These are phyloP conservation scores for Alethe diademata DNA, from an alignment of 2,113 vertebrate genomes.

Conservation along the genomic window DNA sequence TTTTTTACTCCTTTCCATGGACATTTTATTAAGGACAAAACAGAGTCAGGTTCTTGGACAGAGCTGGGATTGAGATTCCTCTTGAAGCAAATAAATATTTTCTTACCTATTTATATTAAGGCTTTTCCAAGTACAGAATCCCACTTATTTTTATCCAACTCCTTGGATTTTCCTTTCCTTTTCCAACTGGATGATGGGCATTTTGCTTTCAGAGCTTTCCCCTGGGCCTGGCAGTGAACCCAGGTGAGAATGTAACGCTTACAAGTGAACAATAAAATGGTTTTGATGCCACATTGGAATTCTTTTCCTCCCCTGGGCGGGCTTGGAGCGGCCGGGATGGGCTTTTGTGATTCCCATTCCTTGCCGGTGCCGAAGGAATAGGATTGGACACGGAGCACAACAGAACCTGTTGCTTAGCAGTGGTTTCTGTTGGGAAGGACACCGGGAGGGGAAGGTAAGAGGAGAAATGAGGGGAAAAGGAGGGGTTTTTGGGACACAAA, in stretches of 20 bases:
- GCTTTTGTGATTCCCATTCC: neutral
- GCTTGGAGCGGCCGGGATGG: fast-evolving
- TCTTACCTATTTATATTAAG: constrained; percentile 38
- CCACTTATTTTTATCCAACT: neutral
- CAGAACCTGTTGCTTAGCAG: constrained; percentile 42
- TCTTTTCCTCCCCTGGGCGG: fast-evolving
- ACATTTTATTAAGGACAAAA: neutral
- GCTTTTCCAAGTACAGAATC: neutral
- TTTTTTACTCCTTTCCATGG: neutral
- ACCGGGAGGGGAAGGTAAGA: neutral
- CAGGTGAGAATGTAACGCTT: neutral
- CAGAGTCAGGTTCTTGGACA: neutral
- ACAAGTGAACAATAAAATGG: neutral
- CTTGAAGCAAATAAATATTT: constrained; percentile 49
- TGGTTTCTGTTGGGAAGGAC: neutral
- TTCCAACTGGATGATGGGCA: neutral
- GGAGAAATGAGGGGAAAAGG: neutral
- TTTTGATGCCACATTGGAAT: neutral
- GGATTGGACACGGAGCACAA: neutral
- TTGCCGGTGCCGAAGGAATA: neutral
- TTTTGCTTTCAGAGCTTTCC: neutral
- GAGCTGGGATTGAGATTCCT: constrained; percentile 47
- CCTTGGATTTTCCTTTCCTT: neutral
- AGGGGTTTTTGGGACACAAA: neutral
- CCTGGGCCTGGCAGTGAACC: neutral